Percentiles rank a stretch among this genome's conserved stretches.
These are phyloP conservation scores for Brachionichthys hirsutus DNA, from an alignment of 2,113 vertebrate genomes.

Conservation along the genomic window DNA sequence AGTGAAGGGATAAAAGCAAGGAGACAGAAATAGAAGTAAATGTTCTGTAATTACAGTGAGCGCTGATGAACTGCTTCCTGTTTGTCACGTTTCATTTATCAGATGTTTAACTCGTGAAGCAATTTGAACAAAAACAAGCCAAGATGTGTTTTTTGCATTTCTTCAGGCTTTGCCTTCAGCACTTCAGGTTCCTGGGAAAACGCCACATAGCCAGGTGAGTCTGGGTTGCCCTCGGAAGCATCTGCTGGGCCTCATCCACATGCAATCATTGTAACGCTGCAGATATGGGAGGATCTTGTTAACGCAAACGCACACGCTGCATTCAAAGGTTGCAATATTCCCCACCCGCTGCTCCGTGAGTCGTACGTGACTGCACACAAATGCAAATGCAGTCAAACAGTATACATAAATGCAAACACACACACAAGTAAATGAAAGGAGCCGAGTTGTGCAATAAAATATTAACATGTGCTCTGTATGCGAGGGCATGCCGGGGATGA, in stretches of 20 bases:
- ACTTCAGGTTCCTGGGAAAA: slow-evolving; percentile 96
- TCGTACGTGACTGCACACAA: slow-evolving; percentile 48
- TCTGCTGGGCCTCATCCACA: no score
- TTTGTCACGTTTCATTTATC: slow-evolving; percentile 26
- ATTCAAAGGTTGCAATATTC: slow-evolving; percentile 29
- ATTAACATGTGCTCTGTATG: slow-evolving; percentile 69
- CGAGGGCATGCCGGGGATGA: slow-evolving; percentile 46
- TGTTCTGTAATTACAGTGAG: slow-evolving; percentile 33
- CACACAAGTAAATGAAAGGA: slow-evolving; percentile 31
- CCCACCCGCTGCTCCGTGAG: slow-evolving; percentile 53
- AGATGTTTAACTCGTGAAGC: slow-evolving; percentile 12
- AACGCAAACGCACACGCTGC: slow-evolving; percentile 37
- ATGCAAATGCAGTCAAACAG: slow-evolving; percentile 27
- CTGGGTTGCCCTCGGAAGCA: background rate
- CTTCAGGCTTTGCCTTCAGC: slow-evolving; percentile 93
- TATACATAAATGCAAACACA: slow-evolving; percentile 18
- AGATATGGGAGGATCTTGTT: slow-evolving; percentile 36
- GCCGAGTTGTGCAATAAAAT: slow-evolving; percentile 48
- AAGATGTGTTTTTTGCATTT: background rate
- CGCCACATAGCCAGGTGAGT: slow-evolving; percentile 94
- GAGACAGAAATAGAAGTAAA: slow-evolving; percentile 31
- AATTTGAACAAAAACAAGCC: background rate
- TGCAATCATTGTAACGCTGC: slow-evolving; percentile 19
- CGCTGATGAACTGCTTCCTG: slow-evolving; percentile 54
- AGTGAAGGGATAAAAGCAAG: slow-evolving; percentile 50